phyloP scores from a whole-genome alignment of 1,140 invertebrate species.

The Metopolophium dirhodum region DNA sequence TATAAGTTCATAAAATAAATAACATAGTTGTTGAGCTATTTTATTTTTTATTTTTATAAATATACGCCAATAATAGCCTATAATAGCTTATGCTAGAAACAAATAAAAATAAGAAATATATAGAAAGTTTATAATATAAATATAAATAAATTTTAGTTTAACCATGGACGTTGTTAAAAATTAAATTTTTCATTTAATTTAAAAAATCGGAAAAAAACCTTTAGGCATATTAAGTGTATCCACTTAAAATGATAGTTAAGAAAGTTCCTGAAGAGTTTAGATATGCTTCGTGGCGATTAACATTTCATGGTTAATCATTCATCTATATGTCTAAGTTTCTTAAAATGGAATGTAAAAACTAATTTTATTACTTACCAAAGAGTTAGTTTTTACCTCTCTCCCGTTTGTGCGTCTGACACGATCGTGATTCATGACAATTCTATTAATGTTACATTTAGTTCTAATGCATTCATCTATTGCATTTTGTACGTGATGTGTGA shows the following conservation, averaged over 20 bases:
- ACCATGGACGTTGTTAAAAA: background rate
- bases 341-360: background rate
- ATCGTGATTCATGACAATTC: background rate
- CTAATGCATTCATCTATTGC: background rate
- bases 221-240: background rate
- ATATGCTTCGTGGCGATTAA: background rate
- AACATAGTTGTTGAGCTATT: too few relatives aligned
- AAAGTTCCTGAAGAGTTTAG: background rate
- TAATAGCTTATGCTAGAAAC: too few relatives aligned
- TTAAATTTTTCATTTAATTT: too few relatives aligned
- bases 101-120: too few relatives aligned
- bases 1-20: background rate
- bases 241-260: background rate
- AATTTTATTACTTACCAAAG: background rate
- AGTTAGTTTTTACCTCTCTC: constrained; percentile 3
- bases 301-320: background rate
- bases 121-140: too few relatives aligned
- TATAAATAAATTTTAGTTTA: background rate
- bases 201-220: background rate
- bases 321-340: background rate
- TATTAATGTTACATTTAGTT: background rate
- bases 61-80: too few relatives aligned
- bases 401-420: background rate
- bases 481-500: background rate
- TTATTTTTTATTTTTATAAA: too few relatives aligned